A percentile compares a stretch with the other conserved stretches of the same genome.
Evolutionary conservation across 2,797 vertebrate genomes (phyloP).

Genomic region (Chrosomus eos): DNA sequence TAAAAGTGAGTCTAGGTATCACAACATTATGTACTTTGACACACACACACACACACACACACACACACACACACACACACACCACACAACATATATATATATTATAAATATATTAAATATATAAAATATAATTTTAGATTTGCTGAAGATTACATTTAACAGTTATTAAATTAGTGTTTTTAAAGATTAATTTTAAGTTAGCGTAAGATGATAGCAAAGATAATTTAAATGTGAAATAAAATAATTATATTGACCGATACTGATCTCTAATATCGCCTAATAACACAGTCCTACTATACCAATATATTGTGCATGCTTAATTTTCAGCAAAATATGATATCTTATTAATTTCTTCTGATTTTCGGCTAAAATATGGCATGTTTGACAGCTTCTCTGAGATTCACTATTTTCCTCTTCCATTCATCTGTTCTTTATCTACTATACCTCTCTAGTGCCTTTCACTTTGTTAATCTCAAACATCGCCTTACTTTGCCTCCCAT

Average conservation of each 20-base stretch:
- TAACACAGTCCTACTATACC: background rate
- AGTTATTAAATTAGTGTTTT: background rate
- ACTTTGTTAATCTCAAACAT: conserved; percentile 2
- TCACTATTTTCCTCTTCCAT: background rate
- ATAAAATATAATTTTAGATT: no score
- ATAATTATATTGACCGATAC: background rate
- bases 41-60: no score
- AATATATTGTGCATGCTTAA: background rate
- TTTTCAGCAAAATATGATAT: background rate
- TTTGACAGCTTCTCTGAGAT: no score
- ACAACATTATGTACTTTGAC: background rate
- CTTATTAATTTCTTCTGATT: background rate
- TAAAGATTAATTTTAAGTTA: background rate
- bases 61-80: no score
- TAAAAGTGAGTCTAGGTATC: background rate
- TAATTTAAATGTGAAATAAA: background rate
- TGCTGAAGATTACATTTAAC: background rate
- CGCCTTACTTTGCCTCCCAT: conserved; percentile 31
- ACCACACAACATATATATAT: no score
- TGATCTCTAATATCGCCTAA: background rate
- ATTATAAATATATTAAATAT: no score
- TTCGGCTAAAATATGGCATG: background rate
- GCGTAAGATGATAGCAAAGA: background rate
- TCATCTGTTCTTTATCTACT: background rate
- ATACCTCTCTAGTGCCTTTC: conserved; percentile 7